These are phyloP conservation scores for Sesamia nonagrioides DNA, from an alignment of 1,140 invertebrate species.

Conservation along the genomic window DNA sequence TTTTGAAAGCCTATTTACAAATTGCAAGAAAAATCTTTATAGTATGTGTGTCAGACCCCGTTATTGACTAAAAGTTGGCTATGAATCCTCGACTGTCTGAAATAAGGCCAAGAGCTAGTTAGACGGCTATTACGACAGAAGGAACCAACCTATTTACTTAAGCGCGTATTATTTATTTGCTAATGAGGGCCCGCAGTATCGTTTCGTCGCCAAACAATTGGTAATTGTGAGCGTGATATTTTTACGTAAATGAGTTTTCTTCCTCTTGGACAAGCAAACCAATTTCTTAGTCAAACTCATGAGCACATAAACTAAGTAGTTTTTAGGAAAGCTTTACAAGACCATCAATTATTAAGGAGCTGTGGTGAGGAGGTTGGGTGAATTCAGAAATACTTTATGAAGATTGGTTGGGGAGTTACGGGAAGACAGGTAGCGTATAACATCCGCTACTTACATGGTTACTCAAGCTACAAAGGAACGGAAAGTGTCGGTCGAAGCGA, in stretches of 20 bases:
- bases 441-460: conserved; percentile 21
- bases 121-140: conserved; percentile 15
- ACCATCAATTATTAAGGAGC: conserved; percentile 38
- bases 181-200: conserved; percentile 21
- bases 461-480: conserved; percentile 4
- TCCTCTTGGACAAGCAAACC: not conserved
- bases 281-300: conserved; percentile 8
- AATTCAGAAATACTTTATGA: conserved; percentile 32
- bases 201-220: conserved; percentile 29
- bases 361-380: not conserved
- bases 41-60: conserved; percentile 5
- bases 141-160: conserved; percentile 30
- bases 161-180: conserved; percentile 33
- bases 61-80: conserved; percentile 33
- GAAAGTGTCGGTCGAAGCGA: conserved; percentile 6
- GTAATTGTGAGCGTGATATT: conserved; percentile 13
- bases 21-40: not conserved
- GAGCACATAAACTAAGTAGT: conserved; percentile 7
- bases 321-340: conserved; percentile 21
- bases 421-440: conserved; percentile 21
- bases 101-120: conserved; percentile 27
- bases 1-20: not conserved
- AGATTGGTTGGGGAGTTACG: not conserved
- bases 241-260: conserved; percentile 22
- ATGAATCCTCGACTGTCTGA: conserved; percentile 23